phyloP scores from a whole-genome alignment of 2,888 invertebrate species.

The Iphiclides podalirius region DNA sequence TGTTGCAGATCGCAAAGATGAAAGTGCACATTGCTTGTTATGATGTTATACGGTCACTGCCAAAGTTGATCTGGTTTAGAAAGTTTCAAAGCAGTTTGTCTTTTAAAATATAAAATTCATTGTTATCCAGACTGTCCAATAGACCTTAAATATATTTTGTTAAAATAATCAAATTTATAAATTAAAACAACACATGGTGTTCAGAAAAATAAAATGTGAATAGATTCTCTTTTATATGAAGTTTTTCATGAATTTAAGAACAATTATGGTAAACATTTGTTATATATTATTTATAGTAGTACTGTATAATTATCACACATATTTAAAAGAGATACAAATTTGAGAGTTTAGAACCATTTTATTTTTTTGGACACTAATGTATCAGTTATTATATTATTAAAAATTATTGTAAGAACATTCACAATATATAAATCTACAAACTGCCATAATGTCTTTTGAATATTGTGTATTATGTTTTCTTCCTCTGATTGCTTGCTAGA shows the following conservation, averaged over 20 bases:
- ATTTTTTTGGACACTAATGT: constrained; percentile 67
- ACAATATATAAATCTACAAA: constrained; percentile 73
- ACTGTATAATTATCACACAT: too few relatives aligned
- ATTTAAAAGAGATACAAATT: too few relatives aligned
- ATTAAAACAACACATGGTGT: not conserved
- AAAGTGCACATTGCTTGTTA: constrained; percentile 9
- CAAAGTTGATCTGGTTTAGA: constrained; percentile 14
- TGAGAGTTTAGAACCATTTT: constrained; percentile 63
- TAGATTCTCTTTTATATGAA: not conserved
- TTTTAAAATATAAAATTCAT: not conserved
- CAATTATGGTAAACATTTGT: too few relatives aligned
- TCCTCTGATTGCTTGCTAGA: too few relatives aligned
- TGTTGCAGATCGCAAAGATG: constrained; percentile 11
- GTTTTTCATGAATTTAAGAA: not conserved
- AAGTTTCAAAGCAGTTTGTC: constrained; percentile 14
- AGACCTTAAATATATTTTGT: not conserved
- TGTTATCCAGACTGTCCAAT: constrained; percentile 1
- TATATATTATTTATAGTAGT: too few relatives aligned
- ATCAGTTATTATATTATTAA: constrained; percentile 68
- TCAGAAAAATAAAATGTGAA: constrained; percentile 9
- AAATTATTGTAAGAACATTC: constrained; percentile 70
- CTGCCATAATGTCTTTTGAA: constrained; percentile 46
- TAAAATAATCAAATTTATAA: not conserved
- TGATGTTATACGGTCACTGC: constrained; percentile 12
- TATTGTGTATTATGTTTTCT: not conserved